Evolutionary conservation across 2,797 vertebrate genomes (phyloP).

Genomic region (Garrulus glandarius): DNA sequence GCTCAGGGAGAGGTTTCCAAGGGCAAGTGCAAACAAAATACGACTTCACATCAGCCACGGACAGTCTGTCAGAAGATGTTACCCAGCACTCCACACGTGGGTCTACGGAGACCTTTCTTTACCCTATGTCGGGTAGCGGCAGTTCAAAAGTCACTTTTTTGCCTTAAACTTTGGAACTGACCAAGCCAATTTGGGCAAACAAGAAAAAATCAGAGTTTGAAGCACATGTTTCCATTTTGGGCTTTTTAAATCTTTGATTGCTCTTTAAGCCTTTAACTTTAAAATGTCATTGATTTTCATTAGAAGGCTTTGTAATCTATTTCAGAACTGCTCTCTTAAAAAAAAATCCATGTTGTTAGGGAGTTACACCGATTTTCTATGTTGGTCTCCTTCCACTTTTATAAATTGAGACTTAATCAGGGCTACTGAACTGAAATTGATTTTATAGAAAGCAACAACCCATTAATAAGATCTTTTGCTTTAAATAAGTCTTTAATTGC

Average conservation of each 20-base stretch:
- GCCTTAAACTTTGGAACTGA: background rate
- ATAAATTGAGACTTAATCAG: constrained; percentile 56
- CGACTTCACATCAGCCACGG: background rate
- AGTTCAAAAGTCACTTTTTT: background rate
- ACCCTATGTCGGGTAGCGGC: accelerated
- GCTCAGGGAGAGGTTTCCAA: accelerated
- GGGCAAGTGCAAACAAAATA: background rate
- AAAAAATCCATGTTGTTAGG: constrained; percentile 12
- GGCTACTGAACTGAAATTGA: constrained; percentile 34
- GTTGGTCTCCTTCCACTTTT: constrained; percentile 39
- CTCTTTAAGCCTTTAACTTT: background rate
- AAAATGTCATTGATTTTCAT: constrained; percentile 55
- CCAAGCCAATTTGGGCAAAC: background rate
- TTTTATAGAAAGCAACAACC: constrained; percentile 17
- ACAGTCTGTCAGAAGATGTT: background rate
- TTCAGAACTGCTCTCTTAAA: background rate
- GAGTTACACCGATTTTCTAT: constrained; percentile 17
- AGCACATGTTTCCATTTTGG: background rate
- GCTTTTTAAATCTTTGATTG: constrained; percentile 7
- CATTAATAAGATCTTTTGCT: constrained; percentile 34
- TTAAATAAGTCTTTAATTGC: constrained; percentile 46
- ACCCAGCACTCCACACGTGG: accelerated
- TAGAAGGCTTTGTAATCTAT: constrained; percentile 36
- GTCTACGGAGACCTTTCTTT: background rate
- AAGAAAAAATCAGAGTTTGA: background rate